Evolutionary conservation across 2,113 vertebrate species (phyloP).

Genomic region (Charina bottae): DNA sequence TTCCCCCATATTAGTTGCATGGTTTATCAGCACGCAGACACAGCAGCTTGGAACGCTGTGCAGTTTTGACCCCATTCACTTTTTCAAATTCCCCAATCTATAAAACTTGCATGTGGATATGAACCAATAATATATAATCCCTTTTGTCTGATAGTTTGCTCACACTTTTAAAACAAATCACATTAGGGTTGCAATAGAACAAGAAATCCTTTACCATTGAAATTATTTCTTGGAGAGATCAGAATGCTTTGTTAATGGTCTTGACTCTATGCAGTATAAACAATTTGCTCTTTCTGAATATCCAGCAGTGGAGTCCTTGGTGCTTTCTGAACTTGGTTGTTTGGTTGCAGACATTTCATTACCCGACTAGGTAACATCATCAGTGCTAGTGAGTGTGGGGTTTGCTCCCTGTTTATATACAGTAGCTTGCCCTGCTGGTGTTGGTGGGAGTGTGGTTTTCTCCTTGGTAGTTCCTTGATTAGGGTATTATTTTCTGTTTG

Average conservation of each 20-base stretch:
- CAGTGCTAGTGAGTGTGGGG: no score
- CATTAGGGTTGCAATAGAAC: not conserved
- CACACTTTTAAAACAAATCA: not conserved
- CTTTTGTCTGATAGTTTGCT: not conserved
- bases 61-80: not conserved
- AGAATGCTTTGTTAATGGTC: not conserved
- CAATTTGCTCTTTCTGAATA: fast-evolving
- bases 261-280: not conserved
- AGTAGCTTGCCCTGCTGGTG: no score
- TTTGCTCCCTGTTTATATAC: no score
- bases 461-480: no score
- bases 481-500: no score
- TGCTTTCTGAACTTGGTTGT: no score
- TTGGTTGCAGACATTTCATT: no score
- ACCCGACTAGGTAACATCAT: no score
- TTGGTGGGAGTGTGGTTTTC: no score
- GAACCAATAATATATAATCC: not conserved
- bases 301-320: no score
- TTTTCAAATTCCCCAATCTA: not conserved
- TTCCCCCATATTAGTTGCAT: not conserved
- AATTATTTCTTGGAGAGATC: not conserved
- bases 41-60: not conserved
- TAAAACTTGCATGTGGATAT: not conserved
- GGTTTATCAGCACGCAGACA: not conserved
- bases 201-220: not conserved